Evolutionary conservation across 2,888 invertebrate genomes (phyloP), one percentile per base, ranked within the genome.

Genomic region (Pycnomerus fuliginosus): DNA sequence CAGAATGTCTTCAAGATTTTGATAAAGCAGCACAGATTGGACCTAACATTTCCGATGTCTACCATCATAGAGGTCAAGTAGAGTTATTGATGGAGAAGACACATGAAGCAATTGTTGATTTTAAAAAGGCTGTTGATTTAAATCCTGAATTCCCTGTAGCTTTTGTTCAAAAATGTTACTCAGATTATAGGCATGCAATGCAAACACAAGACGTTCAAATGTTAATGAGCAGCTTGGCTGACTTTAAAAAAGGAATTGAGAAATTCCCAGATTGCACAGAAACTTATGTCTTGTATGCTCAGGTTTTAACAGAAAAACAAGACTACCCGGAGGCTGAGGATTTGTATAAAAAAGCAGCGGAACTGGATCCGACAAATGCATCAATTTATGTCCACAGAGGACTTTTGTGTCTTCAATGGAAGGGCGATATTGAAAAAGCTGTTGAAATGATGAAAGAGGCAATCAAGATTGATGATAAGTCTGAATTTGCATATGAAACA

Each of bases 401-500:
- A 11, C 74, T 89, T 42, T 79, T 95, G 55, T 78, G 84, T 56
- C 74, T 96, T 40, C 92, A 93, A 65, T 91, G 90, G 83, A 86
- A 83, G 55, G 87, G 87, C 43, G 87, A 93, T 64, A 80, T 90
- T 47, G 84, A 87, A 7, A 83, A 83, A 62, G 89, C 92, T 13
- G 79, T 90, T 0, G 77, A 82, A 53, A 75, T 87, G 45, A 87
- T 96, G 62, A 82, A 84, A 50, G 81, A 85, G 69, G 92, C 92
- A 1, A 83, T 96, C 53, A 82, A 86, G 66, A 78, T 92, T 60
- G 97, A 97, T 74, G 85, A 88, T 34, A 90, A 89, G 70, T 96
- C 94, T 76, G 90, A 92, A 73, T 87, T 94, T 76, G 96, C 92
- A 4, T 95, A 90, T 71, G 97, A 97, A 76, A 94, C 95, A 28